Evolutionary conservation across 2,888 invertebrate genomes (phyloP), one percentile per base, ranked within the genome.

Genomic region (Argyresthia goedartella): DNA sequence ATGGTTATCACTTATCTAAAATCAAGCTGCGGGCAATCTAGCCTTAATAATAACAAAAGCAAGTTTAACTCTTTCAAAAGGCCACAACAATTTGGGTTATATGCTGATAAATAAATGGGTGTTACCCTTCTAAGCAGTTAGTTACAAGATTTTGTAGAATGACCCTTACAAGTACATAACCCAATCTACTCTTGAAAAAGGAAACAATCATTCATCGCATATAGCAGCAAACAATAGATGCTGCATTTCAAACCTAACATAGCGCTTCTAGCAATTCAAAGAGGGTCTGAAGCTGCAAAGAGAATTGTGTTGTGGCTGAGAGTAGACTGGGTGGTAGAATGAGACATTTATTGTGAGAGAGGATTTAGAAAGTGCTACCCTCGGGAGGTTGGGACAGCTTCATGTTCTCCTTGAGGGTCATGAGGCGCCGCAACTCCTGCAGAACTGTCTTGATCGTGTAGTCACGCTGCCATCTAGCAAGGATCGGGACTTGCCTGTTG

Each of bases 341-440:
- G 39, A 39, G 39, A 64, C 65, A 66, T 72, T 69, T 70, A 74
- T 69, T 74, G 57, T 63, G 56, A 64, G 60, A 57, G 64, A 63
- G 62, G 61, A 75, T 91, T 92, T 95, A 97, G 91, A 97, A 98
- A 86, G 93, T 93, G 88, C 95, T 95, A 81, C 97, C 97, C 88
- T 99, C 99, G 63, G 98, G 97, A 66, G 99, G 99, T 89, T 99
- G 99, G 66, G 96, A 93, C 74, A 98, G 90, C 90, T 98, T 98
- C 92, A 96, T 93, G 88, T 99, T 99, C 85, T 99, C 99, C 89
- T 98, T 99, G 69, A 95, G 89, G 67, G 96, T 95, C 99, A 99
- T 99, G 79, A 95, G 90, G 86, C 96, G 92, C 79, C 98, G 93
- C 67, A 98, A 89, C 85, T 95, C 95, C 88, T 96, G 97, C 72